Conservation (phyloP, 2,113 vertebrate genomes). For the Dicentrarchus labrax region DNA sequence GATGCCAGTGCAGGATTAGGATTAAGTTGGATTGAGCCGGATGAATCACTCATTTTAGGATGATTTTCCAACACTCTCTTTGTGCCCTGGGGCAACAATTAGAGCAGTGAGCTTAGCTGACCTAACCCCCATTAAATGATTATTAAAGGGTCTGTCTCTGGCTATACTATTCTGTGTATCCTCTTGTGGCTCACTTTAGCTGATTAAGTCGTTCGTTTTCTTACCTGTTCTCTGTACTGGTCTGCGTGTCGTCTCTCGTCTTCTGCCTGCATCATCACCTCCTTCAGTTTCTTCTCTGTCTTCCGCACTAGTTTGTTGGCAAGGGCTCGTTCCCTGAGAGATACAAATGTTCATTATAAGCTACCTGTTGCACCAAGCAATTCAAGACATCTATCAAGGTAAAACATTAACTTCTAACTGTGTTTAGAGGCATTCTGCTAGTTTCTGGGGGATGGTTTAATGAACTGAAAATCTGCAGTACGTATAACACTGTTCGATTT, state of each 20-base stretch:
- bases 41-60: conserved; percentile 61
- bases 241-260: conserved; percentile 92
- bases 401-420: neutral
- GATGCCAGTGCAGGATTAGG: conserved; percentile 63
- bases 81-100: conserved; percentile 32
- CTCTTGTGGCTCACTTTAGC: neutral
- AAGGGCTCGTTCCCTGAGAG: conserved; percentile 87
- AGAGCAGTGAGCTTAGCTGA: conserved; percentile 15
- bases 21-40: conserved; percentile 61
- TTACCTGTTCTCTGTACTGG: conserved; percentile 93
- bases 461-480: neutral
- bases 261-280: conserved; percentile 92
- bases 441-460: neutral
- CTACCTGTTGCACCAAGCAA: neutral
- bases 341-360: neutral
- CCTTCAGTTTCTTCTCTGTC: conserved; percentile 93
- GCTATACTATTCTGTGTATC: neutral
- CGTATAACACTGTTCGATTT: neutral
- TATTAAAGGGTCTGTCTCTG: conserved; percentile 21
- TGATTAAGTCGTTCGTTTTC: neutral
- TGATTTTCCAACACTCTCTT: conserved; percentile 52
- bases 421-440: neutral
- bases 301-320: conserved; percentile 91
- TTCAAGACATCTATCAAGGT: neutral
- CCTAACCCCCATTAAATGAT: conserved; percentile 27